These are phyloP conservation scores for Tokudaia muenninki DNA, from an alignment of 2,797 vertebrate genomes.

Conservation along the genomic window DNA sequence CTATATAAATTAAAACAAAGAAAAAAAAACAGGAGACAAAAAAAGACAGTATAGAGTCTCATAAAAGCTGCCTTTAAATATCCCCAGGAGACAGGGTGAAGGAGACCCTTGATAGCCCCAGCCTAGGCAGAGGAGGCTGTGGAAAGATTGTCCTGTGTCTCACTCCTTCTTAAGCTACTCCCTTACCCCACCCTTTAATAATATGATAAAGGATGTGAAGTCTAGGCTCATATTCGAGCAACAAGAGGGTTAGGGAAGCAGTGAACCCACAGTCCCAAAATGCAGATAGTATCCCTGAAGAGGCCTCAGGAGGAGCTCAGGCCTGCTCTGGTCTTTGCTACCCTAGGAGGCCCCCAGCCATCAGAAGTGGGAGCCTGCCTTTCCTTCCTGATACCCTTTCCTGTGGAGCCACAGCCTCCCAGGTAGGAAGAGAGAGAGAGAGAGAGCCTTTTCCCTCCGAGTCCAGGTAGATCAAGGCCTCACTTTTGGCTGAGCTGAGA, in stretches of 20 bases:
- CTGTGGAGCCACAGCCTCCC: not conserved
- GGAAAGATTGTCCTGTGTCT: conserved; percentile 65
- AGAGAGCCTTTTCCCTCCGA: not conserved
- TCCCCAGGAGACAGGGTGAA: conserved; percentile 81
- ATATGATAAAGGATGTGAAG: conserved; percentile 51
- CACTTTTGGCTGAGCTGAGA: conserved; percentile 64
- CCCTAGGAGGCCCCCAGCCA: not conserved
- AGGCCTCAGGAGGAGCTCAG: conserved; percentile 4
- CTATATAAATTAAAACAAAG: conserved; percentile 86
- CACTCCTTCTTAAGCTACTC: conserved; percentile 38
- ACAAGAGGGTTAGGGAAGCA: conserved; percentile 54
- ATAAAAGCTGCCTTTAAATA: conserved; percentile 84
- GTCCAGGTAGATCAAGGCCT: conserved; percentile 60
- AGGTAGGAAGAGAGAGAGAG: conserved; percentile 8
- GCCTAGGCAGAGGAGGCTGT: conserved; percentile 67
- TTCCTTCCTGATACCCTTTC: conserved; percentile 19
- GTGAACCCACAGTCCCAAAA: not conserved
- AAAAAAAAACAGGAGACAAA: conserved; percentile 68
- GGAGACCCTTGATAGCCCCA: conserved; percentile 73
- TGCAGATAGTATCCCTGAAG: not conserved
- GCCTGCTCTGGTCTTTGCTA: not conserved
- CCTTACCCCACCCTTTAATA: conserved; percentile 23
- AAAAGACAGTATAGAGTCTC: conserved; percentile 79
- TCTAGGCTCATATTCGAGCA: conserved; percentile 41
- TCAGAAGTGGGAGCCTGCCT: conserved; percentile 44